Conservation (phyloP, 2,888 invertebrate species). For the Arge pagana region DNA sequence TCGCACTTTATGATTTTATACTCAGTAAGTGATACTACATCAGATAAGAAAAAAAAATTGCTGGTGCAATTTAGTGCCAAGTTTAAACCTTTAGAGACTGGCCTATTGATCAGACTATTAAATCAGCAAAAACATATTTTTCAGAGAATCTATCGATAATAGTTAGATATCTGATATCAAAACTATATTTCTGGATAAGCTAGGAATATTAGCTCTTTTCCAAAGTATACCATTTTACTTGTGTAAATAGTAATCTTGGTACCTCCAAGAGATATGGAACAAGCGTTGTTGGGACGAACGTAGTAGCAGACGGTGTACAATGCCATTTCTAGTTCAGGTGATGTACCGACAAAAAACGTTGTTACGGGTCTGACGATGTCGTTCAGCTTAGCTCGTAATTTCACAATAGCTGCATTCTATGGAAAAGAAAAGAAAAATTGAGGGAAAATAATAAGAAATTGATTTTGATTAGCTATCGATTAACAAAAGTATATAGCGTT, state of each 20-base stretch:
- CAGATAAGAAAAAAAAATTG: no score
- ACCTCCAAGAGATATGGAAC: conserved; percentile 73
- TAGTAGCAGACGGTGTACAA: conserved; percentile 87
- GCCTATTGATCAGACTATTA: no score
- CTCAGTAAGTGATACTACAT: no score
- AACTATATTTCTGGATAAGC: conserved; percentile 79
- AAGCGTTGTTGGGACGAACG: conserved; percentile 74
- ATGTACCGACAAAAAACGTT: conserved; percentile 81
- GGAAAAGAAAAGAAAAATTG: conserved; percentile 47
- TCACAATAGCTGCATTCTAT: conserved; percentile 78
- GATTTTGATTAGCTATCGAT: conserved; percentile 3
- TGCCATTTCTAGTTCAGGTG: conserved; percentile 90
- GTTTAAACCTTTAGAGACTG: no score
- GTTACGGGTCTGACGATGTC: conserved; percentile 77
- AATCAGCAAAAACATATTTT: conserved; percentile 6
- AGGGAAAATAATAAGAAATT: conserved; percentile 9
- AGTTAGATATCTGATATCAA: not conserved
- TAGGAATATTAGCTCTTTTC: conserved; percentile 80
- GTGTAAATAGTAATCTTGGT: conserved; percentile 74
- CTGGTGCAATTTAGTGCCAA: no score
- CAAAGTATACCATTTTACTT: conserved; percentile 74
- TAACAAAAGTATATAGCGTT: no score
- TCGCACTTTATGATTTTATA: no score
- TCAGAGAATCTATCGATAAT: conserved; percentile 1
- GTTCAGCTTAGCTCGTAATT: conserved; percentile 74